Base-by-base conservation (phyloP, 2,797 vertebrate genomes). In the Gymnothorax reevesii region DNA sequence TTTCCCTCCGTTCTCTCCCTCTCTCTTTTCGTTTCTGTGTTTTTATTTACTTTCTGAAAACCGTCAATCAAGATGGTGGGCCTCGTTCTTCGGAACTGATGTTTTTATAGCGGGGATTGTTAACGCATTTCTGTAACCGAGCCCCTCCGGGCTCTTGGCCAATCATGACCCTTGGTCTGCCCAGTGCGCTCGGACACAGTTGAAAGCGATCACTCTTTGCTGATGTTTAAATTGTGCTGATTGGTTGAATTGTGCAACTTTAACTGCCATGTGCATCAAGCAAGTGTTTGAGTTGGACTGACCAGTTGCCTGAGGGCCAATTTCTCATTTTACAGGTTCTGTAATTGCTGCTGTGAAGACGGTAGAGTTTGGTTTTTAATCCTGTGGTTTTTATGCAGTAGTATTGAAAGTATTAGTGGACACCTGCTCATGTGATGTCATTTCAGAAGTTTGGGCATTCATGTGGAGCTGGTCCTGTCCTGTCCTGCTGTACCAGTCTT, bases 21-120 rank as follows among this genome's bases (percentile, higher is more conserved):
- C 92, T 90, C 79, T 52, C 15, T 83, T 17, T 66, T 22, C 8
- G 62, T n/a, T 66, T 12, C 62, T n/a, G 89, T 91, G 85, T 87
- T 87, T 89, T 84, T 88, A n/a, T 82, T 83, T 85, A 91, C 89
- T 88, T 90, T 92, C 90, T 92, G 88, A 92, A 93, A 92, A 91
- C 88, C 92, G 89, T 86, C 91, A 90, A 91, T 89, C 71, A 60
- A 92, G 91, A 93, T 90, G 87, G 86, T 89, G 91, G 91, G 91
- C 92, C 94, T 94, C 92, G 92, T 93, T 94, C 92, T 92, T 94
- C 91, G 91, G 92, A 91, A 90, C 91, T 92, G 90, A 94, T 93
- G 93, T 94, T 94, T 93, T 93, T 92, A 92, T 92, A 90, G 90
- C 88, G 80, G 90, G 92, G 92, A 94, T 94, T 92, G 90, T 93